These are phyloP conservation scores for Ditula angustiorana DNA, from an alignment of 2,888 invertebrate species.

Conservation along the genomic window DNA sequence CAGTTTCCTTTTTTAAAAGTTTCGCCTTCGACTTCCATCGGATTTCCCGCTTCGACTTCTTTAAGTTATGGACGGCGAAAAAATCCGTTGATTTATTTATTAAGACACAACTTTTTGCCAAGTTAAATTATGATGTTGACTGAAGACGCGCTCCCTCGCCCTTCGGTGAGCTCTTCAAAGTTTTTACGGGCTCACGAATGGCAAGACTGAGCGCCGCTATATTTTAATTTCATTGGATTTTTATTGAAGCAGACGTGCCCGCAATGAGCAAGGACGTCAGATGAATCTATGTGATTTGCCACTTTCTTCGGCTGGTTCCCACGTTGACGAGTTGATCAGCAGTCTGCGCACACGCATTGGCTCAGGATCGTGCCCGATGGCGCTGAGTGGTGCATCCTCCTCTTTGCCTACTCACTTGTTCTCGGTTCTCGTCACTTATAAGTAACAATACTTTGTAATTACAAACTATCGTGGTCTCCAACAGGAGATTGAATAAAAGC, in stretches of 20 bases:
- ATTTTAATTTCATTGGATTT: conserved; percentile 62
- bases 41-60: conserved; percentile 82
- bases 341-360: conserved; percentile 37
- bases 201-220: conserved; percentile 46
- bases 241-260: conserved; percentile 56
- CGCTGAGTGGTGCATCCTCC: not conserved
- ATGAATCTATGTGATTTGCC: conserved; percentile 39
- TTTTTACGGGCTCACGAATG: conserved; percentile 56
- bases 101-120: conserved; percentile 73
- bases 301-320: conserved; percentile 42
- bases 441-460: not conserved
- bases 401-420: not conserved
- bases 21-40: conserved; percentile 83
- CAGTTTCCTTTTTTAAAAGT: conserved; percentile 85
- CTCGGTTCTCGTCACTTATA: conserved; percentile 5
- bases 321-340: conserved; percentile 38
- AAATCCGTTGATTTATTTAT: conserved; percentile 80
- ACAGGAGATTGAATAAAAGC: not conserved
- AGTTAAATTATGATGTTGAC: conserved; percentile 79
- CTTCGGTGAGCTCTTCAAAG: conserved; percentile 59
- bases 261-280: conserved; percentile 47
- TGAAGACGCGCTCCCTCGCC: conserved; percentile 55
- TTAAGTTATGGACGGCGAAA: conserved; percentile 79
- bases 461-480: not conserved
- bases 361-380: conserved; percentile 14